Evolutionary conservation across 2,797 vertebrate species (phyloP).

Genomic region (Anomalospiza imberbis): DNA sequence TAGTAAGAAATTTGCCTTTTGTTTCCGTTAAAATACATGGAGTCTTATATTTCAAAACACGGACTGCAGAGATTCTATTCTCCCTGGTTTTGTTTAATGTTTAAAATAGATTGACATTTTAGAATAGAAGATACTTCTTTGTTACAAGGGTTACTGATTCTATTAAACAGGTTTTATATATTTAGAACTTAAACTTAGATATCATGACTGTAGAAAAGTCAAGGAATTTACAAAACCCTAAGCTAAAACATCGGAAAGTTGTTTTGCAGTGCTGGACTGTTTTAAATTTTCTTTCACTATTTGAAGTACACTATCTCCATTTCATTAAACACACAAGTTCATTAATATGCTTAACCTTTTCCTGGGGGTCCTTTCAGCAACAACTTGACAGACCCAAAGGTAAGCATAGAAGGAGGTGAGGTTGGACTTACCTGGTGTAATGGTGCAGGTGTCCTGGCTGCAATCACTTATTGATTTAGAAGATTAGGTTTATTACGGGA

Average conservation of each 20-base stretch:
- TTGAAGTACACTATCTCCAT: neutral
- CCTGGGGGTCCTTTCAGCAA: neutral
- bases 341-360: neutral
- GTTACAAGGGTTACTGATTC: neutral
- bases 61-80: neutral
- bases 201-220: neutral
- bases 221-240: neutral
- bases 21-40: neutral
- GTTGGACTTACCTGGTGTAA: neutral
- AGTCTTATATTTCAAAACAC: neutral
- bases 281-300: neutral
- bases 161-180: neutral
- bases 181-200: neutral
- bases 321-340: neutral
- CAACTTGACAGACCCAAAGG: neutral
- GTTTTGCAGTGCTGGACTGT: neutral
- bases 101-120: neutral
- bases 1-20: neutral
- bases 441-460: neutral
- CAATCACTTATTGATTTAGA: neutral
- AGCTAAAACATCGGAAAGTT: neutral
- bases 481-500: constrained; percentile 26
- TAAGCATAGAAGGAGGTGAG: neutral
- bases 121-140: neutral
- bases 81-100: neutral